Evolutionary conservation across 1,140 invertebrate genomes (phyloP), one percentile per base, ranked within the genome.

Genomic region (Cheumatopsyche charites): DNA sequence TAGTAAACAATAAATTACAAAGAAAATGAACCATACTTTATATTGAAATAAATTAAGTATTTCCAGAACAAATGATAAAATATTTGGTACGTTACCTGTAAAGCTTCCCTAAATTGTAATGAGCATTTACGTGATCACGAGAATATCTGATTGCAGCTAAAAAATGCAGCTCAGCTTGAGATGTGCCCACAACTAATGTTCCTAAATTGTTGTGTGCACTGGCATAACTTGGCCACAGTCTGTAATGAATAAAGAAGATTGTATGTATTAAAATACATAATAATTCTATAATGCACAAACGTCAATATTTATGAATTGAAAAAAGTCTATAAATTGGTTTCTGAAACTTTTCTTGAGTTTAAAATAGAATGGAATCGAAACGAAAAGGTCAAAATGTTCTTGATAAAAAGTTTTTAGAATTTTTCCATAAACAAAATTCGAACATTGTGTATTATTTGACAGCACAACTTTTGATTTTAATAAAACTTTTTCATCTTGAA

Each of bases 131-230:
- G 78, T 95, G 94, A 67, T 89, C 86, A 0, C 90, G 87, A 73
- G 91, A 90, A 72, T 91, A 89, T 29, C 86, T 83, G 49, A 96
- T 89, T 0, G 93, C 93, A 26, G 88, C 85, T 70, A 90, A 81
- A 82, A 94, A 95, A 79, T 94, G 92, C 58, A 85, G 79, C 78
- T 94, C 92, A 2, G 93, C 92, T 77, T 90, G 86, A 6, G 86
- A 84, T 4, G 82, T 80, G 43, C 90, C 88, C 12, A 84, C 82
- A 58, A 95, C 86, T 68, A 95, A 79, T 0, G 93, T 94, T 12
- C 93, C 94, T 26, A 96, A 86, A 83, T 96, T 96, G 79, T 95
- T 96, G 80, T 94, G 91, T 0, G 93, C 93, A 79, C 93, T 94
- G 0, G 93, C 91, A 80, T 95, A 94, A 17, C 88, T 87, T 21